Conservation (phyloP, 2,797 vertebrate genomes). For the Limnodromus scolopaceus region DNA sequence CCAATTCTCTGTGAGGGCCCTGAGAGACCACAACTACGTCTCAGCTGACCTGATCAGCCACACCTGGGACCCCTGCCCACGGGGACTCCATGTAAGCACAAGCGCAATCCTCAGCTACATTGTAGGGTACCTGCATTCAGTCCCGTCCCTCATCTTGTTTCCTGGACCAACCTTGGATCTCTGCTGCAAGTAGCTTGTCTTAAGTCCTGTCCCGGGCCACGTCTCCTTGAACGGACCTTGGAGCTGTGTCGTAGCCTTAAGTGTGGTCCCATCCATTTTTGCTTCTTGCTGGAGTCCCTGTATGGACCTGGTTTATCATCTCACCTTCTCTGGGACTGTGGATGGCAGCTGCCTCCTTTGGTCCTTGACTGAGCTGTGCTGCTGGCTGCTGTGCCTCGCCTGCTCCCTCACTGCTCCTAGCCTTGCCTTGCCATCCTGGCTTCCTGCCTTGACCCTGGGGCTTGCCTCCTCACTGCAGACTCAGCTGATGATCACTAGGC, state of each 20-base stretch:
- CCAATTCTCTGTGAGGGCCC: neutral
- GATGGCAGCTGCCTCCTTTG: neutral
- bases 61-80: neutral
- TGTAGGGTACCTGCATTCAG: neutral
- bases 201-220: neutral
- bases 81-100: neutral
- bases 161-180: neutral
- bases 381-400: neutral
- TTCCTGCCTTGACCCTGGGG: neutral
- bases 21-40: neutral
- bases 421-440: neutral
- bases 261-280: neutral
- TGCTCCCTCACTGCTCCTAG: fast-evolving
- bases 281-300: neutral
- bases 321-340: neutral
- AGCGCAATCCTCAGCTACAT: neutral
- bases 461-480: neutral
- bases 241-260: neutral
- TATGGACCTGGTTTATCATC: neutral
- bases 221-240: neutral
- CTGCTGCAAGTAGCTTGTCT: neutral
- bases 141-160: neutral
- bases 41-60: neutral
- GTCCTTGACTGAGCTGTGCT: neutral
- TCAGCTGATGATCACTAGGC: neutral